These are phyloP conservation scores for Psilopsiagon aymara DNA, from an alignment of 2,113 vertebrate genomes.

Conservation along the genomic window DNA sequence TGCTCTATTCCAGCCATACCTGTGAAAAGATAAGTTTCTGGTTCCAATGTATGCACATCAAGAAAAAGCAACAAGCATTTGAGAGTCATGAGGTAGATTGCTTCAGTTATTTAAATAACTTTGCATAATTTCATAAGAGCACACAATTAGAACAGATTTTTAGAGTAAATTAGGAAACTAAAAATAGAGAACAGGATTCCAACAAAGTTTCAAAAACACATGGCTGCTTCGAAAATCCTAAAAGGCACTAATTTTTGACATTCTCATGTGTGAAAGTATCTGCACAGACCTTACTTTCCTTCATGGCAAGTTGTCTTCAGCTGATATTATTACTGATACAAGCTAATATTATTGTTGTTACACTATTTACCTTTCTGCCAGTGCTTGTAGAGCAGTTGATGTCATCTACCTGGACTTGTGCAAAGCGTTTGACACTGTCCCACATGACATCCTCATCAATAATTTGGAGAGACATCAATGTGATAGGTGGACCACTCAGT, in stretches of 20 bases:
- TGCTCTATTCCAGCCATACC: background rate
- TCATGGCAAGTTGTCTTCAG: background rate
- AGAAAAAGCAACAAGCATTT: background rate
- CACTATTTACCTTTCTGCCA: background rate
- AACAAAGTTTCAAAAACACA: background rate
- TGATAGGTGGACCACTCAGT: no score
- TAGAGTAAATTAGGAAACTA: background rate
- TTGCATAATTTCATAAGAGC: slow-evolving; percentile 21
- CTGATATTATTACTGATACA: background rate
- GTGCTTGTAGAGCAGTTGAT: background rate
- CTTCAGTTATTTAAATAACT: slow-evolving; percentile 11
- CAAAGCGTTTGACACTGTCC: no score
- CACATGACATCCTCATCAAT: no score
- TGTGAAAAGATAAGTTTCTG: background rate
- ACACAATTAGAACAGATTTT: slow-evolving; percentile 36
- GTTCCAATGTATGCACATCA: background rate
- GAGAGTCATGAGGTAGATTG: background rate
- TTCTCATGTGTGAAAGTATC: background rate
- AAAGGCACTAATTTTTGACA: background rate
- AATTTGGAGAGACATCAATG: no score
- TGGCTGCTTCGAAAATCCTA: background rate
- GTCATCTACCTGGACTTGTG: no score
- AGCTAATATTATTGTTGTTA: background rate
- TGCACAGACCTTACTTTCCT: background rate
- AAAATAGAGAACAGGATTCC: slow-evolving; percentile 21